phyloP scores from a whole-genome alignment of 2,888 invertebrate species.

The Stenodema calcarata region DNA sequence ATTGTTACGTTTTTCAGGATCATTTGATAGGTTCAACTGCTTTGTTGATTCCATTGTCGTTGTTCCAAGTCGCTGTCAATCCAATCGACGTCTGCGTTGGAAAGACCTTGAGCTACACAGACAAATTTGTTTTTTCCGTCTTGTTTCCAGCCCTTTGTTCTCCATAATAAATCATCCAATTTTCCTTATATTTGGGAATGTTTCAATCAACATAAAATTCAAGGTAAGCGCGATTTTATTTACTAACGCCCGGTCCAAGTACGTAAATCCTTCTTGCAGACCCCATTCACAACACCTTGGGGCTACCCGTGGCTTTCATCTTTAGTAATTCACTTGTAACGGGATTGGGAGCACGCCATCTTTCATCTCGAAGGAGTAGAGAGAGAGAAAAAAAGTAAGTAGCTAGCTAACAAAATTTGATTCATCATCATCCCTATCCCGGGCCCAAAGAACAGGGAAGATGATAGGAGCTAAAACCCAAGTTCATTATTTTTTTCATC shows the following conservation, averaged over 20 bases:
- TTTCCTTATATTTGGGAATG: too few relatives aligned
- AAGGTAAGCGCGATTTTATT: not conserved
- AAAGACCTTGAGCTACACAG: too few relatives aligned
- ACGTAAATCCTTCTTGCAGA: not conserved
- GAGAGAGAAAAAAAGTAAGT: not conserved
- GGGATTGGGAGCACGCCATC: conserved; percentile 9
- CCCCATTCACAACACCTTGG: not conserved
- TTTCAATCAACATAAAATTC: too few relatives aligned
- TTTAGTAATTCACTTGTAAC: conserved; percentile 21
- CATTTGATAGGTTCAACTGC: too few relatives aligned
- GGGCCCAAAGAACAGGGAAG: not conserved
- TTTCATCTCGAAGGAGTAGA: not conserved
- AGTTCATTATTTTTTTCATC: conserved; percentile 37
- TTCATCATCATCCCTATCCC: not conserved
- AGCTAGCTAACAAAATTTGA: conserved; percentile 10
- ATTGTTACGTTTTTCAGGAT: too few relatives aligned
- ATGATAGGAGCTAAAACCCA: conserved; percentile 7
- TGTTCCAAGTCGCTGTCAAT: too few relatives aligned
- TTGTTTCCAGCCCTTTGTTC: too few relatives aligned
- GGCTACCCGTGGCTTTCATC: conserved; percentile 8
- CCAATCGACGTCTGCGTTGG: too few relatives aligned
- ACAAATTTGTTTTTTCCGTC: too few relatives aligned
- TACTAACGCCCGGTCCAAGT: not conserved
- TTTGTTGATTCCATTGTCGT: too few relatives aligned
- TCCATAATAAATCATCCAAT: too few relatives aligned